A percentile compares a stretch with the other conserved stretches of the same genome.
phyloP scores from a whole-genome alignment of 2,113 vertebrate species.

The Percina caprodes region DNA sequence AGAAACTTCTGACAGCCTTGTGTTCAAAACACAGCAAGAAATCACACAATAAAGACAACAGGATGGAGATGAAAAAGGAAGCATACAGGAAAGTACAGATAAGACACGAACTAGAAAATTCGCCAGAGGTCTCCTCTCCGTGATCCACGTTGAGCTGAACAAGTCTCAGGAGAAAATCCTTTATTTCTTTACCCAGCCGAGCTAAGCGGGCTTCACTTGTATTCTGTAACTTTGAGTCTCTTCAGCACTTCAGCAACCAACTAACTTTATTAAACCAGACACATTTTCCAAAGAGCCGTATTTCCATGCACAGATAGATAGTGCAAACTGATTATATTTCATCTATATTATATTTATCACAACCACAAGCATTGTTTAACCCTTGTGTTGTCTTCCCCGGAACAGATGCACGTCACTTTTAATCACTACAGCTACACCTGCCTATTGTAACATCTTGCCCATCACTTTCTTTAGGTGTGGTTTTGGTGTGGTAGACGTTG shows the following conservation, averaged over 20 bases:
- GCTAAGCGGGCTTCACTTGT: background rate
- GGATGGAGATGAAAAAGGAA: background rate
- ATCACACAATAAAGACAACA: background rate
- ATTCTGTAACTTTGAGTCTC: background rate
- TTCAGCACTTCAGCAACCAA: background rate
- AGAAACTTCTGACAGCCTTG: background rate
- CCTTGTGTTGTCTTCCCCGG: too few species aligned
- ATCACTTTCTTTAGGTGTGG: too few species aligned
- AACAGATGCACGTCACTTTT: too few species aligned
- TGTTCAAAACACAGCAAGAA: background rate
- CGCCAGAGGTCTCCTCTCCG: background rate
- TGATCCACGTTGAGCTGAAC: conserved; percentile 17
- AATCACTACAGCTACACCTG: too few species aligned
- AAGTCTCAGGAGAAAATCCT: background rate
- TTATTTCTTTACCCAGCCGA: background rate
- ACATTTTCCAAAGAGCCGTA: background rate
- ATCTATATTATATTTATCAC: too few species aligned
- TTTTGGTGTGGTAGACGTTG: too few species aligned
- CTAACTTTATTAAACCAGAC: background rate
- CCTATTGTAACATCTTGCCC: too few species aligned
- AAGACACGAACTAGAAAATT: background rate
- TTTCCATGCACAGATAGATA: background rate
- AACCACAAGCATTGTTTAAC: too few species aligned
- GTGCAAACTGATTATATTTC: too few species aligned
- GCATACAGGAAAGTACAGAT: background rate